phyloP scores from a whole-genome alignment of 2,797 vertebrate genomes.

The Sebastes hubbsi region DNA sequence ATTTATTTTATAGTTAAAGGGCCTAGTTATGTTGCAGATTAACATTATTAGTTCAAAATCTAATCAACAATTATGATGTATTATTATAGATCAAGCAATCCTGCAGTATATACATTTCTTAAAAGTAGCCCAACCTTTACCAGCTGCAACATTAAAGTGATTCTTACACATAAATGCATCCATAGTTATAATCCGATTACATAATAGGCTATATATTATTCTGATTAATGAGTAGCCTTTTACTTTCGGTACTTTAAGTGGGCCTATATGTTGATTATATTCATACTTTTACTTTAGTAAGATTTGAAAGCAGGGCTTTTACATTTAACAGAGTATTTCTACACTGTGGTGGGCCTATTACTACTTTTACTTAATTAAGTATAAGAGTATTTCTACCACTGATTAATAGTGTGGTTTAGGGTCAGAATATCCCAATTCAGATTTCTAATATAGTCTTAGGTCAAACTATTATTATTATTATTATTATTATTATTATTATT shows the following conservation, averaged over 20 bases:
- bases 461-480: not conserved
- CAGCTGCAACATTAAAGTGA: too few species aligned
- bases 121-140: too few species aligned
- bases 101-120: too few species aligned
- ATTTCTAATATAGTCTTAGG: not conserved
- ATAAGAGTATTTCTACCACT: not conserved
- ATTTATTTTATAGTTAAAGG: too few species aligned
- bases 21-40: not conserved
- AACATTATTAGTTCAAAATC: not conserved
- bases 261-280: not conserved
- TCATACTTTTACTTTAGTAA: not conserved
- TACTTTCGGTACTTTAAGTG: too few species aligned
- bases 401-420: not conserved
- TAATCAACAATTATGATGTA: not conserved
- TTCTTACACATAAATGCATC: too few species aligned
- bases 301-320: not conserved
- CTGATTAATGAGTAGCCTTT: too few species aligned
- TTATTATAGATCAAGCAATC: not conserved
- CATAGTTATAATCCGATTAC: too few species aligned
- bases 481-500: too few species aligned
- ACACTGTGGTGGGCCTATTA: too few species aligned
- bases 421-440: not conserved
- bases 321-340: not conserved
- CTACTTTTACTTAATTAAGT: not conserved
- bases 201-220: too few species aligned